Percentiles rank a stretch among this genome's conserved stretches.
Conservation (phyloP, 2,888 invertebrate genomes). For the Acanthosoma haemorrhoidale region DNA sequence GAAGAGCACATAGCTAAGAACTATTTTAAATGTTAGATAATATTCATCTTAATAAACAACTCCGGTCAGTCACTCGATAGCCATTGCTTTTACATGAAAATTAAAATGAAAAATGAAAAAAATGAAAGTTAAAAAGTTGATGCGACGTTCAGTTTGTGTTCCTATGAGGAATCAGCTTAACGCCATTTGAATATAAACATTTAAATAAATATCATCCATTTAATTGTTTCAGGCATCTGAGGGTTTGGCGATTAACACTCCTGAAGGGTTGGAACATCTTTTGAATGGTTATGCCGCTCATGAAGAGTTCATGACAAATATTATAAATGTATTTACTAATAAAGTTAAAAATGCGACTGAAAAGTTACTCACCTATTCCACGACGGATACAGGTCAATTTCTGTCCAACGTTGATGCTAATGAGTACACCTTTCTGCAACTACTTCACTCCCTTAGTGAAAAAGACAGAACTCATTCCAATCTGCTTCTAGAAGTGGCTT, state of each 20-base stretch:
- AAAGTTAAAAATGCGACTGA: neutral
- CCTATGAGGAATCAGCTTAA: too few relatives aligned
- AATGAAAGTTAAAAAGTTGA: too few relatives aligned
- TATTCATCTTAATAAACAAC: too few relatives aligned
- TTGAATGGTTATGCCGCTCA: neutral
- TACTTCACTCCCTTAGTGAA: neutral
- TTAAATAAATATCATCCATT: too few relatives aligned
- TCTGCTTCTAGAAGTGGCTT: neutral
- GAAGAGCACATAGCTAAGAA: too few relatives aligned
- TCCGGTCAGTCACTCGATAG: too few relatives aligned
- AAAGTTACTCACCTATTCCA: neutral
- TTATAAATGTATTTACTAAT: neutral
- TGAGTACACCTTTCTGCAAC: neutral
- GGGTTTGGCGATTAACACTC: neutral
- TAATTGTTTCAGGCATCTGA: neutral
- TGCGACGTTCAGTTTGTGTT: too few relatives aligned
- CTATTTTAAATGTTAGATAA: too few relatives aligned
- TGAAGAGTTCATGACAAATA: neutral
- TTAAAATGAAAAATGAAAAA: too few relatives aligned
- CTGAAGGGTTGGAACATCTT: neutral
- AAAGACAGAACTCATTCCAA: neutral
- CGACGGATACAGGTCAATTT: neutral
- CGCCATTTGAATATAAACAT: too few relatives aligned
- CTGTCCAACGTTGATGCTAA: neutral
- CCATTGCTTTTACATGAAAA: too few relatives aligned